These are phyloP conservation scores for Conistra vaccinii DNA, from an alignment of 2,888 invertebrate species.

Conservation along the genomic window DNA sequence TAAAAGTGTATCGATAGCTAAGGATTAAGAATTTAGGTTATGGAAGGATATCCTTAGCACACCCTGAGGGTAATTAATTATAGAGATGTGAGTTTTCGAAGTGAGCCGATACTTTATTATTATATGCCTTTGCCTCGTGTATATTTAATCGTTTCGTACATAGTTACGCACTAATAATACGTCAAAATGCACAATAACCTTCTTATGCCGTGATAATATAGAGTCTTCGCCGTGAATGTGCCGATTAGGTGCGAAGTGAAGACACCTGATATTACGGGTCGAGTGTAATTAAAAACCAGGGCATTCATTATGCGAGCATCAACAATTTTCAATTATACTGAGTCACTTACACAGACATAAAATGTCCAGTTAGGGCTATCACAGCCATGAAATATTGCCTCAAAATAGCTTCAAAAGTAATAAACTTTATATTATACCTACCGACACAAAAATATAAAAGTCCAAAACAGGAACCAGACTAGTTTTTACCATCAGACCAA, in stretches of 20 bases:
- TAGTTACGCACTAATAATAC: conserved; percentile 19
- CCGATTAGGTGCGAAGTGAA: conserved; percentile 37
- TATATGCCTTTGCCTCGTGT: not conserved
- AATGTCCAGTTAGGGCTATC: conserved; percentile 1
- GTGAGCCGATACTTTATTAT: not conserved
- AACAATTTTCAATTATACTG: conserved; percentile 38
- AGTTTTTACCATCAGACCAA: conserved; percentile 33
- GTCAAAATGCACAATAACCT: conserved; percentile 29
- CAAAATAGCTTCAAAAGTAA: not conserved
- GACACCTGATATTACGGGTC: conserved; percentile 18
- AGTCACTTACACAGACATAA: conserved; percentile 4
- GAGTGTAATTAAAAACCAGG: conserved; percentile 43
- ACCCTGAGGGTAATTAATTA: not conserved
- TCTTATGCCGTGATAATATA: conserved; percentile 20
- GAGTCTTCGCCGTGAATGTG: conserved; percentile 14
- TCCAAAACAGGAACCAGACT: conserved; percentile 7
- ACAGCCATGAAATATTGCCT: not conserved
- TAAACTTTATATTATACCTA: not conserved
- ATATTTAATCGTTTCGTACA: not conserved
- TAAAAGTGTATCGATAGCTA: not conserved
- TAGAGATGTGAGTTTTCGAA: not conserved
- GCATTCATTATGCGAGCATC: conserved; percentile 14
- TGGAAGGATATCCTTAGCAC: not conserved
- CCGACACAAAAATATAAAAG: conserved; percentile 5
- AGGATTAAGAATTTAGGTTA: no score